Evolutionary conservation across 92 coral and sea anemone species (phyloP).

Genomic region (Phenganax stokvisi): DNA sequence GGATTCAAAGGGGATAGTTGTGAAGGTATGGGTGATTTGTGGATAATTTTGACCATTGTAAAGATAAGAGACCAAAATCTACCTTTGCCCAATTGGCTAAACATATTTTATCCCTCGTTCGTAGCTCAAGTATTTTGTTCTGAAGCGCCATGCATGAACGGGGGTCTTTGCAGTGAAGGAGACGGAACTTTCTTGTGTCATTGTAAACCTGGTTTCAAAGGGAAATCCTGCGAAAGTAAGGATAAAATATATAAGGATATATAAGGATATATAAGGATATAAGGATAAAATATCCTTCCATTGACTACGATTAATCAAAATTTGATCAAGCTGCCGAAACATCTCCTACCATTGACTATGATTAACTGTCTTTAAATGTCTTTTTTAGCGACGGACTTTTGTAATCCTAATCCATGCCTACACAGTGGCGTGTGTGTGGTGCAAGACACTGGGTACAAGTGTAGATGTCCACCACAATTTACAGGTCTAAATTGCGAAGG

Average conservation of each 20-base stretch:
- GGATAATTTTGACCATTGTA: neutral
- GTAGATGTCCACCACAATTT: constrained; percentile 71
- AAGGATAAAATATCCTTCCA: no score
- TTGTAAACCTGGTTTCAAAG: constrained; percentile 49
- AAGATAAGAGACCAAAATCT: no score
- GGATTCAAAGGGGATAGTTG: constrained; percentile 64
- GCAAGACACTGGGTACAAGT: constrained; percentile 63
- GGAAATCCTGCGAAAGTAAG: constrained; percentile 64
- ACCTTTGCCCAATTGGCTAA: neutral
- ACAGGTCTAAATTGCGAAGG: constrained; percentile 81
- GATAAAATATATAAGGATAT: neutral
- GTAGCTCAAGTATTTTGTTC: constrained; percentile 38
- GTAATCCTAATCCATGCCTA: constrained; percentile 90
- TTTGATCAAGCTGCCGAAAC: no score
- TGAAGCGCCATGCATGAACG: constrained; percentile 48
- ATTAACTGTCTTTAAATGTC: neutral
- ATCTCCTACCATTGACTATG: neutral
- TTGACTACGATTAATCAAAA: no score
- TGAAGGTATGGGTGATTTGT: constrained; percentile 36
- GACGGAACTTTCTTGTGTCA: constrained; percentile 44
- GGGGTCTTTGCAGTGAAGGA: constrained; percentile 45
- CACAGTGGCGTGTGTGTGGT: constrained; percentile 70
- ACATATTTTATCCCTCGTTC: neutral
- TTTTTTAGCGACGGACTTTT: constrained; percentile 59
- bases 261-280: no score